Conservation (phyloP, 92 coral and sea anemone species). For the Epizoanthus scotinus region DNA sequence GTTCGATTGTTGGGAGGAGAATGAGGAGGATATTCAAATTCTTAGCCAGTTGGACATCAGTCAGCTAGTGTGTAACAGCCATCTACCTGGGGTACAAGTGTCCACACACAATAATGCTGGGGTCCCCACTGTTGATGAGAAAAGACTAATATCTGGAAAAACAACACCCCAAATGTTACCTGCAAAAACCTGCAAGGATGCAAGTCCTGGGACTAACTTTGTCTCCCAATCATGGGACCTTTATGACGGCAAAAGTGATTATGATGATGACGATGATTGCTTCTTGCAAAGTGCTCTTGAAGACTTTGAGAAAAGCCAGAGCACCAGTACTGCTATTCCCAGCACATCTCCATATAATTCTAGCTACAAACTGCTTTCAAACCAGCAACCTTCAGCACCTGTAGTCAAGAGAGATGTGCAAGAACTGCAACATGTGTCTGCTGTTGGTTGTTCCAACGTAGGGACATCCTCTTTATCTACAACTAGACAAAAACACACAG, state of each 20-base stretch:
- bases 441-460: neutral
- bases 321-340: neutral
- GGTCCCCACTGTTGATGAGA: neutral
- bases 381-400: constrained; percentile 8
- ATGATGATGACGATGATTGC: constrained; percentile 54
- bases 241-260: constrained; percentile 50
- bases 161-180: constrained; percentile 9
- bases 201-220: constrained; percentile 22
- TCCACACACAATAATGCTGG: neutral
- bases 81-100: neutral
- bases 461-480: neutral
- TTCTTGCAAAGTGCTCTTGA: constrained; percentile 70
- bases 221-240: constrained; percentile 67
- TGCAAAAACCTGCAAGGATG: neutral
- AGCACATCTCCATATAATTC: neutral
- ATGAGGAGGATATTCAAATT: constrained; percentile 20
- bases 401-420: neutral
- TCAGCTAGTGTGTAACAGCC: neutral
- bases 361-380: neutral
- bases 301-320: constrained; percentile 57
- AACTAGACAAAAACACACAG: neutral
- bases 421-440: neutral
- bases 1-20: constrained; percentile 23
- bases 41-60: constrained; percentile 30
- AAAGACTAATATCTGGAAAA: neutral